Evolutionary conservation across 2,888 invertebrate species (phyloP).

Genomic region (Cyrtodaria siliqua): DNA sequence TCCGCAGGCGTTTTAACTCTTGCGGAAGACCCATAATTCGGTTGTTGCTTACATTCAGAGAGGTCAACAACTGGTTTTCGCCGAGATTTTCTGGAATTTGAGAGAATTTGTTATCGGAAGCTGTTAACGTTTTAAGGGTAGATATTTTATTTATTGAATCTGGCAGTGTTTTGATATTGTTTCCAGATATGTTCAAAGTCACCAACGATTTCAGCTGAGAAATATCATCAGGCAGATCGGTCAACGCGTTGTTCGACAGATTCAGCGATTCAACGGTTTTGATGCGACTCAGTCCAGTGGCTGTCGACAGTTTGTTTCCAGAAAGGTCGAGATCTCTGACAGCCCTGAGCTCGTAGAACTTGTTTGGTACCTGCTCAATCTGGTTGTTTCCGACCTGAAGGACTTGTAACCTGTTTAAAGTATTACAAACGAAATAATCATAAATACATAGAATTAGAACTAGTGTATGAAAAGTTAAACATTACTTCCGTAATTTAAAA

Average conservation of each 20-base stretch:
- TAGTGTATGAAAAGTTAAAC: too few relatives aligned
- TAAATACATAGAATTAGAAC: too few relatives aligned
- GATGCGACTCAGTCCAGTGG: conserved; percentile 73
- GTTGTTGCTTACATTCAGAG: conserved; percentile 75
- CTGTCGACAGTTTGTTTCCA: conserved; percentile 71
- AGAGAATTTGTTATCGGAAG: conserved; percentile 77
- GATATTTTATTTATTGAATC: conserved; percentile 70
- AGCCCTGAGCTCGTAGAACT: conserved; percentile 78
- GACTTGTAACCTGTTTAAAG: conserved; percentile 67
- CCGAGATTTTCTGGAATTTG: conserved; percentile 80
- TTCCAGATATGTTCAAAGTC: conserved; percentile 79
- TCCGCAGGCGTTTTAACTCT: conserved; percentile 72
- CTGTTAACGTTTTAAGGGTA: conserved; percentile 73
- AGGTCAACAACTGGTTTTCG: conserved; percentile 77
- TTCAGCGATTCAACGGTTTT: conserved; percentile 71
- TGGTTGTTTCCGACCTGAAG: conserved; percentile 78
- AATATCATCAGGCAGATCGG: conserved; percentile 77
- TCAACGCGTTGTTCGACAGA: conserved; percentile 75
- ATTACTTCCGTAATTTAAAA: too few relatives aligned
- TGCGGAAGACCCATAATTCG: conserved; percentile 73
- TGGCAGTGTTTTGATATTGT: conserved; percentile 74
- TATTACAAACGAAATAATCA: too few relatives aligned
- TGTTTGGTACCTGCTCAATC: conserved; percentile 76
- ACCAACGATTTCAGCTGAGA: conserved; percentile 73
- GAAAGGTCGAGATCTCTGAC: conserved; percentile 78